Evolutionary conservation across 2,888 invertebrate species (phyloP).

Genomic region (Andrena flavipes): DNA sequence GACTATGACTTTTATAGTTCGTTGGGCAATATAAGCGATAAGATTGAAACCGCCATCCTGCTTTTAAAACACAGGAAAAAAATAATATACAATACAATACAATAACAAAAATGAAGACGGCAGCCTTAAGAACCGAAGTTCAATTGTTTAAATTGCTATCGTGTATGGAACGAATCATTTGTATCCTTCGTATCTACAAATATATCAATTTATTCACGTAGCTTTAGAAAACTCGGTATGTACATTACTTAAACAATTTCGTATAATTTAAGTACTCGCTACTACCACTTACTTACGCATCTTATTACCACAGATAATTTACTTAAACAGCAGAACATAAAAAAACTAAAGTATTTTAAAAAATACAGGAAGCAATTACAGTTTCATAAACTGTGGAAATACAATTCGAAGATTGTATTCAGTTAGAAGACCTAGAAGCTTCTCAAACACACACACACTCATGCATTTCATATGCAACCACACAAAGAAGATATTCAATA

Average conservation of each 20-base stretch:
- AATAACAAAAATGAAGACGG: too few species aligned
- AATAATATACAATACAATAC: too few species aligned
- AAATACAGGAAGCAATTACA: background rate
- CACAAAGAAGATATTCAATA: background rate
- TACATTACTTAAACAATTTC: conserved; percentile 1
- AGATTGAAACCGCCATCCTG: too few species aligned
- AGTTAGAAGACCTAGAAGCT: background rate
- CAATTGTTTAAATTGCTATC: background rate
- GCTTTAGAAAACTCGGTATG: conserved; percentile 24
- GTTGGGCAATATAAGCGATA: too few species aligned
- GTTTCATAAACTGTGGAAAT: background rate
- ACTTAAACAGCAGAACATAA: background rate
- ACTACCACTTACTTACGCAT: background rate
- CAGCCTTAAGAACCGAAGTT: too few species aligned
- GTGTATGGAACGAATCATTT: background rate
- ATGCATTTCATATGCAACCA: background rate
- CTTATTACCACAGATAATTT: background rate
- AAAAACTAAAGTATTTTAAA: background rate
- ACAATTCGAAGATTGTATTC: background rate
- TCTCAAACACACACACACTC: background rate
- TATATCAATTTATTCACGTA: conserved; percentile 38
- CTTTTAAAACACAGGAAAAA: too few species aligned
- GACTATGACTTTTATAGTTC: too few species aligned
- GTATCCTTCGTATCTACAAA: background rate
- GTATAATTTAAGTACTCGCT: conserved; percentile 13